Evolutionary conservation across 1,140 invertebrate species (phyloP).

Genomic region (Zaprionus nigranus): DNA sequence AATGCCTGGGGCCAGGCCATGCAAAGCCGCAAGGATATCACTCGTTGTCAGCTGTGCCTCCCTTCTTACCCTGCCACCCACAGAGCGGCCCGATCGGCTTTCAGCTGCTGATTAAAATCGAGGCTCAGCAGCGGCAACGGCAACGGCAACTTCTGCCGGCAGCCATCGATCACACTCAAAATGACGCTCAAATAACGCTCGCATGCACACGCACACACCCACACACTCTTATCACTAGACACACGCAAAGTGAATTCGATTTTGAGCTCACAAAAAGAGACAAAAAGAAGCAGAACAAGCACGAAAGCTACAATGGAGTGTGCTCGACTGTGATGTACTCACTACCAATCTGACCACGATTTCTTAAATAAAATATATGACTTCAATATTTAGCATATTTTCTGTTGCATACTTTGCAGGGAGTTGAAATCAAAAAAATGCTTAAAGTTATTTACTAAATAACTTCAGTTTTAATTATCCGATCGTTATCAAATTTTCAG

Average conservation of each 20-base stretch:
- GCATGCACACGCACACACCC: conserved; percentile 22
- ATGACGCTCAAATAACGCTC: conserved; percentile 62
- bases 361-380: too few species aligned
- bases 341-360: rapidly evolving
- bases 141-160: conserved; percentile 34
- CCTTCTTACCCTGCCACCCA: background rate
- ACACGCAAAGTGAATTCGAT: conserved; percentile 56
- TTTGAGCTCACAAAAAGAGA: conserved; percentile 26
- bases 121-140: conserved; percentile 17
- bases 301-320: too few species aligned
- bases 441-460: background rate
- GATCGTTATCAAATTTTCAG: too few species aligned
- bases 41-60: conserved; percentile 31
- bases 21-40: conserved; percentile 39
- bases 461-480: background rate
- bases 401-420: too few species aligned
- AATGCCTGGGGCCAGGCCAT: conserved; percentile 33
- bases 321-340: too few species aligned
- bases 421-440: too few species aligned
- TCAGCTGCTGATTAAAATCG: conserved; percentile 68
- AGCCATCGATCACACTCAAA: conserved; percentile 76
- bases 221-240: conserved; percentile 19
- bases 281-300: conserved; percentile 19
- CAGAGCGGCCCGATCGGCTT: conserved; percentile 28
- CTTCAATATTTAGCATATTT: too few species aligned